These are phyloP conservation scores for Dioctria rufipes DNA, from an alignment of 2,888 invertebrate species.

Conservation along the genomic window DNA sequence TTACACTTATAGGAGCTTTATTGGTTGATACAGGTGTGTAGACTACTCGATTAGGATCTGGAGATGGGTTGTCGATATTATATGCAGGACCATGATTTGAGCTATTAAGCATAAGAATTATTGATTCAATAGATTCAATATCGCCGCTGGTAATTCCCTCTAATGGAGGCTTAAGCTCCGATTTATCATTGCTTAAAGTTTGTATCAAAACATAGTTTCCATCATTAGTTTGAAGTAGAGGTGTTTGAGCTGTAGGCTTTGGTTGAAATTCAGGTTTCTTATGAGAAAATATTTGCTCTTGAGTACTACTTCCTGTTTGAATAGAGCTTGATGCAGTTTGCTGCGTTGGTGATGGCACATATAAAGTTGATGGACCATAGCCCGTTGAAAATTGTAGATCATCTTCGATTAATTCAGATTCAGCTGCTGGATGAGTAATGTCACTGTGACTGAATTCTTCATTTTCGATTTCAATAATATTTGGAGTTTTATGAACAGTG, in stretches of 20 bases:
- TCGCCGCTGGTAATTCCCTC: slow-evolving; percentile 62
- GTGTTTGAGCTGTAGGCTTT: slow-evolving; percentile 69
- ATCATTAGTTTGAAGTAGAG: slow-evolving; percentile 73
- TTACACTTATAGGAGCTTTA: slow-evolving; percentile 43
- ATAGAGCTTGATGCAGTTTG: slow-evolving; percentile 69
- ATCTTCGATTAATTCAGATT: slow-evolving; percentile 77
- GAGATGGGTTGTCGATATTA: slow-evolving; percentile 60
- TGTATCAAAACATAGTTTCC: slow-evolving; percentile 69
- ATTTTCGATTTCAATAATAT: background rate
- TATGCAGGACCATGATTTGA: slow-evolving; percentile 69
- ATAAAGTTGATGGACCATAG: slow-evolving; percentile 71
- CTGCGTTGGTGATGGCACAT: slow-evolving; percentile 63
- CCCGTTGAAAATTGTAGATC: slow-evolving; percentile 73
- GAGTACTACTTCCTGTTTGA: background rate
- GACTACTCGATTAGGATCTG: slow-evolving; percentile 8
- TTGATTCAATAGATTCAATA: slow-evolving; percentile 75
- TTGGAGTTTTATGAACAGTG: slow-evolving; percentile 39
- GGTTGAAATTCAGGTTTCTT: slow-evolving; percentile 75
- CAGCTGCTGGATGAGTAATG: slow-evolving; percentile 76
- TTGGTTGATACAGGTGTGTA: slow-evolving; percentile 53
- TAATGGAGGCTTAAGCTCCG: slow-evolving; percentile 63
- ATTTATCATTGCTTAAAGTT: slow-evolving; percentile 62
- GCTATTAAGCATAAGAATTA: slow-evolving; percentile 78
- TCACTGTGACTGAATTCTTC: slow-evolving; percentile 74
- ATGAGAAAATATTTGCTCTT: slow-evolving; percentile 67